Percentiles rank a stretch among this genome's conserved stretches.
Conservation (phyloP, 2,888 invertebrate species). For the Argynnis bischoffii region DNA sequence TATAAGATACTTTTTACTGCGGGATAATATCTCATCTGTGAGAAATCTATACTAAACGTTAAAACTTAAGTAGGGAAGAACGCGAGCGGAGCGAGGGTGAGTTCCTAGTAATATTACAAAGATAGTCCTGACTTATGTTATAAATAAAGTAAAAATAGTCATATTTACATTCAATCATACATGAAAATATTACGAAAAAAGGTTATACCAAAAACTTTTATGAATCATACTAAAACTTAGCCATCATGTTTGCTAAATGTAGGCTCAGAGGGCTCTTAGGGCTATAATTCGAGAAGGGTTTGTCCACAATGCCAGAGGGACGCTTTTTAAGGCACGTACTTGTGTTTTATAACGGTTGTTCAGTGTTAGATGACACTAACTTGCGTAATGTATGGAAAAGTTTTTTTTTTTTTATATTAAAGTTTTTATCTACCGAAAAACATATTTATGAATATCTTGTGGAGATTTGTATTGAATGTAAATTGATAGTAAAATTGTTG, state of each 20-base stretch:
- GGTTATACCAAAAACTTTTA: background rate
- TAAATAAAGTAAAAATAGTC: too few relatives aligned
- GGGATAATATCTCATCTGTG: too few relatives aligned
- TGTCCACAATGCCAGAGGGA: constrained; percentile 23
- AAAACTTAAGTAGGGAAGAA: too few relatives aligned
- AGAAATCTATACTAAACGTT: too few relatives aligned
- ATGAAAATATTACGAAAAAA: too few relatives aligned
- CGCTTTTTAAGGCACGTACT: constrained; percentile 32
- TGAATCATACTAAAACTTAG: background rate
- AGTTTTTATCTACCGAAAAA: background rate
- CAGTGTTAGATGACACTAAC: constrained; percentile 16
- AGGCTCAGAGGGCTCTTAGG: constrained; percentile 15
- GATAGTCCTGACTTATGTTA: too few relatives aligned
- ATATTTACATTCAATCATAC: too few relatives aligned
- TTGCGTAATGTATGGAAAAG: constrained; percentile 8
- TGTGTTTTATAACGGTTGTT: constrained; percentile 31
- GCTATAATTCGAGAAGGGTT: constrained; percentile 20
- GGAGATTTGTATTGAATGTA: too few relatives aligned
- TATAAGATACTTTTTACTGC: too few relatives aligned
- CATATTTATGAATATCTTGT: background rate
- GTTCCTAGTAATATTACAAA: too few relatives aligned
- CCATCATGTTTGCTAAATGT: constrained; percentile 14
- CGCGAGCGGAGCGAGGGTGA: too few relatives aligned
- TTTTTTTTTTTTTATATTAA: background rate
- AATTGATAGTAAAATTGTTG: too few relatives aligned